Evolutionary conservation across 2,113 vertebrate species (phyloP).

Genomic region (Bagarius yarrelli): DNA sequence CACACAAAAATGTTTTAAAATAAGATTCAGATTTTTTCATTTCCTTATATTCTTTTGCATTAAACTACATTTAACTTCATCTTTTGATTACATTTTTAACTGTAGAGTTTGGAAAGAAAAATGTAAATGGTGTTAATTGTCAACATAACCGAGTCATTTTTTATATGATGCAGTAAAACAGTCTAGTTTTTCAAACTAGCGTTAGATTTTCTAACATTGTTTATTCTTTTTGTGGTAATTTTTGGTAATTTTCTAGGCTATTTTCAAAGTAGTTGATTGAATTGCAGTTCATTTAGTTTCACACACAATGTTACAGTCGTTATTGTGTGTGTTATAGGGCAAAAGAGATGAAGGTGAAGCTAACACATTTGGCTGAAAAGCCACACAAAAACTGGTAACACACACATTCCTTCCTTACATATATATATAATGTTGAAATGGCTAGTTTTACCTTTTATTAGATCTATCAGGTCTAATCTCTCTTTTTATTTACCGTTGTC

Average conservation of each 20-base stretch:
- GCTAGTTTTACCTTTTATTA: background rate
- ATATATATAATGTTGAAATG: background rate
- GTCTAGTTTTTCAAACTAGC: background rate
- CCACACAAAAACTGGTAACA: conserved; percentile 65
- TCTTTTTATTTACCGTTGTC: background rate
- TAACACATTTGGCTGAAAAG: conserved; percentile 65
- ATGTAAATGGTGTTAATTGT: background rate
- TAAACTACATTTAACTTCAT: too few species aligned
- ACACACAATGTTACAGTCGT: background rate
- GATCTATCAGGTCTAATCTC: background rate
- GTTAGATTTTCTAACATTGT: too few species aligned
- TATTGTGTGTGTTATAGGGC: conserved; percentile 63
- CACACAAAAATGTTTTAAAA: too few species aligned
- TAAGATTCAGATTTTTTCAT: too few species aligned
- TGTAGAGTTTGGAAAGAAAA: too few species aligned
- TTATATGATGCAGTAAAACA: background rate
- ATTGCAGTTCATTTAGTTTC: too few species aligned
- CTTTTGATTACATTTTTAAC: too few species aligned
- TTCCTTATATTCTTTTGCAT: too few species aligned
- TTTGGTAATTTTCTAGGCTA: too few species aligned
- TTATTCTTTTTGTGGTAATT: too few species aligned
- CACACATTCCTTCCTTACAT: background rate
- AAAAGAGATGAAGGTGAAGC: conserved; percentile 69
- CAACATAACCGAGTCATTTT: background rate
- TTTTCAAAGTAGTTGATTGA: too few species aligned